Base-by-base conservation (phyloP, 2,888 invertebrate genomes). In the Megastigmus dorsalis region DNA sequence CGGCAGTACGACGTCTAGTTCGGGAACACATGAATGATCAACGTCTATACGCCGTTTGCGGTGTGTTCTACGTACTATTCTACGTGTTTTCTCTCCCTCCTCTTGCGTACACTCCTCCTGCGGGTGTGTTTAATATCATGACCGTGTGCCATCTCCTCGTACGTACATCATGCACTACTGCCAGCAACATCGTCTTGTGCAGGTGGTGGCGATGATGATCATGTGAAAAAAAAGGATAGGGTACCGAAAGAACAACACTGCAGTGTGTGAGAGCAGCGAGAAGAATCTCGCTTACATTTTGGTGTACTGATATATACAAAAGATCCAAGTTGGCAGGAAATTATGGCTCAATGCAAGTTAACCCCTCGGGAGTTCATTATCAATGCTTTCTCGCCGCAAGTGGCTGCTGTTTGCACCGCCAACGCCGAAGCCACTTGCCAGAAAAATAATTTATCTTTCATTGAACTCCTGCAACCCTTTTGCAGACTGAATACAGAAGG, bases 381-480 rank as follows among this genome's bases (percentile, higher is more conserved):
- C 88, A 94, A 93, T 88, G 93, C 95, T 48, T 98, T 97, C 89
- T 95, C 95, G 54, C 97, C 98, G 0, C 92, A 95, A 87, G 91
- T 98, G 78, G 97, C 96, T 59, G 94, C 96, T 26, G 89, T 97
- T 79, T 93, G 94, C 84, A 96, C 96, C 83, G 90, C 92, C 48
- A 92, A 93, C 86, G 97, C 96, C 10, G 96, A 97, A 83, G 91
- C 92, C 83, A 90, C 95, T 70, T 96, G 97, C 84, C 93, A 93
- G 80, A 97, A 96, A 86, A 98, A 97, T 88, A 96, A 97, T 89
- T 90, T 98, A 76, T 93, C 94, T 38, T 96, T 98, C 85, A 93
- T 94, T 66, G 97, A 98, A 89, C 89, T 98, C 77, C 89, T 98
- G 66, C 96, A 97, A 86, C 98, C 98, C 0, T 98, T 98, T 88